Evolutionary conservation across 1,140 invertebrate species (phyloP), one percentile per base, ranked within the genome.

Genomic region (Drosophila bifasciata): DNA sequence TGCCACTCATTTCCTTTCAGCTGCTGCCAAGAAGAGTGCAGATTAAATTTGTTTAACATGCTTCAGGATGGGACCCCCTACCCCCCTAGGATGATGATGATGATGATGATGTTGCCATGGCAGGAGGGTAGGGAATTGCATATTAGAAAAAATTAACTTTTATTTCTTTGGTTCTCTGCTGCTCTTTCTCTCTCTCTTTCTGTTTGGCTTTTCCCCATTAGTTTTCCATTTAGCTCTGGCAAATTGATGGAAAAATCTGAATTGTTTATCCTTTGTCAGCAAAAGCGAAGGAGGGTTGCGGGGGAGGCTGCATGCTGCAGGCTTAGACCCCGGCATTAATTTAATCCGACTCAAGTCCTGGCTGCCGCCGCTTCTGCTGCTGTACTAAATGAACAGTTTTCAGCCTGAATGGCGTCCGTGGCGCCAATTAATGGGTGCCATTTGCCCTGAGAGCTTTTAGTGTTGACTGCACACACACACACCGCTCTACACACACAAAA

Each of bases 1-100:
- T 59, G 58, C 45, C 62, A 60, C 60, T 76, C 73, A 52, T 59
- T 59, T 56, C 52, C 73, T 50, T 49, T 15, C 74, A 32, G 59
- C 59, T 48, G 50, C 73, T 67, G 83, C 60, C 67, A 78, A 88
- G 83, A 88, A 88, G 83, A 88, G 83, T 83, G 83, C 75, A 88
- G 83, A 88, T 88, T 88, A 88, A 88, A 88, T 88, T 88, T 88
- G 83, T 76, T 88, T 79, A 88, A 88, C 83, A 89, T 88, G 83
- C 84, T 83, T 86, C 74, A 62, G 64, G 51, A 64, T 52, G 55
- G n/a, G n/a, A n/a, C n/a, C 9, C 25, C 25, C 25, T 3, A 44
- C 59, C 58, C 73, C 49, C 8, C 2, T 0, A 8, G 11, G 28
- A 32, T 32, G 9, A 11, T 9, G 3, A 32, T 8, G 28, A 32